Evolutionary conservation across 1,140 invertebrate genomes (phyloP).

Genomic region (Drosophila willistoni): DNA sequence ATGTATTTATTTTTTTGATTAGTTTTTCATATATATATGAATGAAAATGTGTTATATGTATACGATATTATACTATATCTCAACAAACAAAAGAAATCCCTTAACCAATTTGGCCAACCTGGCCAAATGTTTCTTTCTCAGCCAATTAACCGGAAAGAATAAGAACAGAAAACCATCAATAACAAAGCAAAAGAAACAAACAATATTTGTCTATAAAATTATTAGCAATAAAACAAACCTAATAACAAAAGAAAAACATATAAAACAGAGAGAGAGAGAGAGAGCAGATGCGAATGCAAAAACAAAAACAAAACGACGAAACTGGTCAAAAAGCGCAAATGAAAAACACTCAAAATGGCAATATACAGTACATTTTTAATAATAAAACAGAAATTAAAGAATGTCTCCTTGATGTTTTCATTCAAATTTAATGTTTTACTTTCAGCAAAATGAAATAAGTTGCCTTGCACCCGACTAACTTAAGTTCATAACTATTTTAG

Average conservation of each 20-base stretch:
- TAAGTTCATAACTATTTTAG: too few relatives aligned
- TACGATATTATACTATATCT: slow-evolving; percentile 1
- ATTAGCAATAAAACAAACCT: slow-evolving; percentile 45
- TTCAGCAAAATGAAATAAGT: too few relatives aligned
- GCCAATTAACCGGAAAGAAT: slow-evolving; percentile 8
- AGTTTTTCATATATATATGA: slow-evolving; percentile 17
- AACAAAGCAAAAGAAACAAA: slow-evolving; percentile 35
- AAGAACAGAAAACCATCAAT: slow-evolving; percentile 26
- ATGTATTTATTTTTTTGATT: slow-evolving; percentile 28
- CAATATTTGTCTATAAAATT: slow-evolving; percentile 64
- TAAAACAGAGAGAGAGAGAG: slow-evolving; percentile 48
- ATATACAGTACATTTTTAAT: slow-evolving; percentile 78
- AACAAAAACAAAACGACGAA: background rate
- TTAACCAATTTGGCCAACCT: background rate
- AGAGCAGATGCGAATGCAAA: slow-evolving; percentile 31
- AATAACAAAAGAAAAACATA: slow-evolving; percentile 26
- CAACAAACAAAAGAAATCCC: background rate
- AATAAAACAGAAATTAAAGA: slow-evolving; percentile 69
- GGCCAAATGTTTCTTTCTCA: slow-evolving; percentile 15
- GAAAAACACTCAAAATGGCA: slow-evolving; percentile 37
- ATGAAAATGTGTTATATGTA: slow-evolving; percentile 14
- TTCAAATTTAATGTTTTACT: too few relatives aligned
- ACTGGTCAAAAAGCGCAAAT: slow-evolving; percentile 11
- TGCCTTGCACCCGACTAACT: too few relatives aligned
- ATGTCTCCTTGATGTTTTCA: background rate